Percentiles rank a stretch among this genome's conserved stretches.
Evolutionary conservation across 2,113 vertebrate genomes (phyloP).

Genomic region (Heterotilapia buettikoferi): DNA sequence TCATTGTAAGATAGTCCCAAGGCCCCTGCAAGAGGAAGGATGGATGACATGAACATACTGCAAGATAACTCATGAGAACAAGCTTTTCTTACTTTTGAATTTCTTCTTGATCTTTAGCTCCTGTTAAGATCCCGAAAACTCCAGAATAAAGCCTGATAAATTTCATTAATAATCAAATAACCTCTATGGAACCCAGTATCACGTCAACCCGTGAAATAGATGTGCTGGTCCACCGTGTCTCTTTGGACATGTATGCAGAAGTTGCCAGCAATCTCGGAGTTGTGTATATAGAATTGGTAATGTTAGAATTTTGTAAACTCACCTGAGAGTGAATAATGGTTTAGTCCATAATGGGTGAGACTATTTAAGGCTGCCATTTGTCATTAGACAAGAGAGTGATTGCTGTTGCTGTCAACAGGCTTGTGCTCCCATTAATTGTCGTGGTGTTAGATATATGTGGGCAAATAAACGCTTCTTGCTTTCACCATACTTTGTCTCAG

Average conservation of each 20-base stretch:
- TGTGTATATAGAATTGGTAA: background rate
- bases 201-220: accelerated
- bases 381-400: background rate
- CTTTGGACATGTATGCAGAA: background rate
- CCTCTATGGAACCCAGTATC: background rate
- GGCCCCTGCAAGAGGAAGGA: background rate
- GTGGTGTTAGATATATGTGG: background rate
- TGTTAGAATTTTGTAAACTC: background rate
- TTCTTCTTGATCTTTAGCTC: background rate
- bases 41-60: background rate
- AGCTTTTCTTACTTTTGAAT: background rate
- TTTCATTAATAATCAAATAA: background rate
- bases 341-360: background rate
- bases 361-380: background rate
- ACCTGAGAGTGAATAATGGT: background rate
- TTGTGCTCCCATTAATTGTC: background rate
- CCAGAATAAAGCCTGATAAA: accelerated
- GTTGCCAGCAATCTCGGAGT: background rate
- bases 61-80: background rate
- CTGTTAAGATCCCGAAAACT: background rate
- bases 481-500: background rate
- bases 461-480: background rate
- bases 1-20: background rate
- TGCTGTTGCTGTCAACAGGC: background rate
- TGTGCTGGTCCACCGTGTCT: background rate